Evolutionary conservation across 2,797 vertebrate species (phyloP).

Genomic region (Peromyscus eremicus): DNA sequence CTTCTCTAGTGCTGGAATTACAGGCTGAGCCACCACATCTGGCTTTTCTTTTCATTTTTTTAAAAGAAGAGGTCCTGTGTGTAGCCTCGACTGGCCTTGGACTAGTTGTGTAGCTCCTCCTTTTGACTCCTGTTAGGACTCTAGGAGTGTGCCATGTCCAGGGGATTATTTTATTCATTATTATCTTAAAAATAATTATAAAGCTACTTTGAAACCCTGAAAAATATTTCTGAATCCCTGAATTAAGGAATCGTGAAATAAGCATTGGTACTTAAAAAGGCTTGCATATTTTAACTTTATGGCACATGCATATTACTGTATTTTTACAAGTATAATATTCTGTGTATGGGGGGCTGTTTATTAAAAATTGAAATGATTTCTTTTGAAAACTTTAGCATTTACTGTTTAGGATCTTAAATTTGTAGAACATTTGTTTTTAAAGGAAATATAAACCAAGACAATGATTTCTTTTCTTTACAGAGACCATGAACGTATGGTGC

Average conservation of each 20-base stretch:
- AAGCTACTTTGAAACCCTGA: conserved; percentile 25
- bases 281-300: conserved; percentile 58
- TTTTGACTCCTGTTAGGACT: neutral
- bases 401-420: conserved; percentile 59
- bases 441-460: conserved; percentile 82
- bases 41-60: neutral
- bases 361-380: conserved; percentile 64
- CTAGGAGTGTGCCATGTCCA: neutral
- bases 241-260: conserved; percentile 45
- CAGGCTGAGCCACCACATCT: neutral
- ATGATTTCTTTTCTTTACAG: conserved; percentile 84
- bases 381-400: conserved; percentile 62
- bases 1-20: neutral
- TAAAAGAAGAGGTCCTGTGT: neutral
- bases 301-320: neutral
- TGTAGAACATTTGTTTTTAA: conserved; percentile 74
- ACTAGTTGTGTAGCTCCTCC: neutral
- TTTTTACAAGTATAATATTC: conserved; percentile 33
- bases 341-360: neutral
- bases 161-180: neutral
- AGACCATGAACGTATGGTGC: conserved; percentile 83
- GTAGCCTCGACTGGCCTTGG: neutral
- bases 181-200: conserved; percentile 2
- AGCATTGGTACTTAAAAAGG: conserved; percentile 23
- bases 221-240: conserved; percentile 9